A percentile compares a stretch with the other conserved stretches of the same genome.
Evolutionary conservation across 2,113 vertebrate species (phyloP).

Genomic region (Mastomys natalensis): DNA sequence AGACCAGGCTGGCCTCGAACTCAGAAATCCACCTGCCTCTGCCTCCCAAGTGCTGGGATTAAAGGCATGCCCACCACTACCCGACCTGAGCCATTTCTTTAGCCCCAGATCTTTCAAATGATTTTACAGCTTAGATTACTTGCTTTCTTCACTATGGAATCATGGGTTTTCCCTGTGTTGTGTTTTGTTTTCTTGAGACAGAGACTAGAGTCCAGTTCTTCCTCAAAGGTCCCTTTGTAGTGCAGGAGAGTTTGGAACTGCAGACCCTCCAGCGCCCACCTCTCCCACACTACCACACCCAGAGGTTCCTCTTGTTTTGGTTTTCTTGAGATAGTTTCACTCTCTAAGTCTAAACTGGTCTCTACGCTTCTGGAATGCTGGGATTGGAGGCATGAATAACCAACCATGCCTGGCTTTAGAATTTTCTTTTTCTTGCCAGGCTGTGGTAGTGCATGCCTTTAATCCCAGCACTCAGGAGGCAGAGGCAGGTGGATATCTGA

Average conservation of each 20-base stretch:
- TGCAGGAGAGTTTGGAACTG: not conserved
- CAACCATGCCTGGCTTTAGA: not conserved
- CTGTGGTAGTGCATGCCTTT: no score
- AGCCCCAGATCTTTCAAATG: not conserved
- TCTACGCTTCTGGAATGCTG: not conserved
- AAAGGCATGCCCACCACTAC: no score
- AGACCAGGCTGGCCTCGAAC: no score
- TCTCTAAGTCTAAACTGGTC: not conserved
- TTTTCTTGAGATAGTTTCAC: not conserved
- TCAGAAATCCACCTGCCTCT: no score
- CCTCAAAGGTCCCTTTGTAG: not conserved
- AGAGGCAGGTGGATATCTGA: no score
- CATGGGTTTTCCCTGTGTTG: no score
- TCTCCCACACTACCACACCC: not conserved
- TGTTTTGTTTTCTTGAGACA: not conserved
- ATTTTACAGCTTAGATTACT: not conserved
- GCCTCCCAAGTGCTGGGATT: no score
- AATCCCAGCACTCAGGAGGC: no score
- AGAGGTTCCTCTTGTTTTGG: not conserved
- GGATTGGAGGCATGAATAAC: not conserved
- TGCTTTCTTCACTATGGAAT: not conserved
- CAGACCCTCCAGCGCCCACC: fast-evolving
- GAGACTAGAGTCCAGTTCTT: not conserved
- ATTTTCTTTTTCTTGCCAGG: not conserved
- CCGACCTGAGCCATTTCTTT: not conserved